Conservation (phyloP, 2,113 vertebrate species). For the Hystrix brachyura region DNA sequence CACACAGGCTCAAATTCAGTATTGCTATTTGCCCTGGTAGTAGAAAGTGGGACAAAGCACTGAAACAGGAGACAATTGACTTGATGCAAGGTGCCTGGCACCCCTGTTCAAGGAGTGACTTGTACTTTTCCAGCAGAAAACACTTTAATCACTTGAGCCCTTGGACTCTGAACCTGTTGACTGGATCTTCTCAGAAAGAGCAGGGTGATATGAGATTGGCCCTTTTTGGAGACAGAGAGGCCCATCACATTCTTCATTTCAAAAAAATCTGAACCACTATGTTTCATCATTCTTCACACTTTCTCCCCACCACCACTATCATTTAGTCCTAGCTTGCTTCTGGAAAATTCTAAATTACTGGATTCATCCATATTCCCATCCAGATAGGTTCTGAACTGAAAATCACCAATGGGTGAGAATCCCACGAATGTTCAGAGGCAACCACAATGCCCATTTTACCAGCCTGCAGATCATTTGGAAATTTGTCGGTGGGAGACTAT, state of each 20-base stretch:
- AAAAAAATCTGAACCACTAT: neutral
- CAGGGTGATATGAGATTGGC: neutral
- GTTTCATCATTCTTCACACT: neutral
- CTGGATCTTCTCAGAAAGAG: neutral
- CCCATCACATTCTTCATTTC: neutral
- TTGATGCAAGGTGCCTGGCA: constrained; percentile 44
- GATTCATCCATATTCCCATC: neutral
- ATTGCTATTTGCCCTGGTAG: neutral
- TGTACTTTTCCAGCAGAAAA: constrained; percentile 74
- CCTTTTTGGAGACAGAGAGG: neutral
- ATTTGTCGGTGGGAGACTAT: neutral
- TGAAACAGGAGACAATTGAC: constrained; percentile 68
- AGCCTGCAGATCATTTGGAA: neutral
- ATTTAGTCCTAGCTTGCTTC: neutral
- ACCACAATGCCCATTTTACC: neutral
- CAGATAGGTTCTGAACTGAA: neutral
- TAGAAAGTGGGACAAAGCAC: constrained; percentile 51
- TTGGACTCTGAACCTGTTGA: neutral
- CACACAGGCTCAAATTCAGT: constrained; percentile 10
- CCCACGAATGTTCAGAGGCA: neutral
- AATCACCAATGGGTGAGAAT: neutral
- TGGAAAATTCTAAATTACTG: neutral
- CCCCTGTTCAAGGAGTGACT: constrained; percentile 22
- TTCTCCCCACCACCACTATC: neutral
- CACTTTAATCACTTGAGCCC: constrained; percentile 19